Evolutionary conservation across 2,113 vertebrate genomes (phyloP).

Genomic region (Alethe castanea): DNA sequence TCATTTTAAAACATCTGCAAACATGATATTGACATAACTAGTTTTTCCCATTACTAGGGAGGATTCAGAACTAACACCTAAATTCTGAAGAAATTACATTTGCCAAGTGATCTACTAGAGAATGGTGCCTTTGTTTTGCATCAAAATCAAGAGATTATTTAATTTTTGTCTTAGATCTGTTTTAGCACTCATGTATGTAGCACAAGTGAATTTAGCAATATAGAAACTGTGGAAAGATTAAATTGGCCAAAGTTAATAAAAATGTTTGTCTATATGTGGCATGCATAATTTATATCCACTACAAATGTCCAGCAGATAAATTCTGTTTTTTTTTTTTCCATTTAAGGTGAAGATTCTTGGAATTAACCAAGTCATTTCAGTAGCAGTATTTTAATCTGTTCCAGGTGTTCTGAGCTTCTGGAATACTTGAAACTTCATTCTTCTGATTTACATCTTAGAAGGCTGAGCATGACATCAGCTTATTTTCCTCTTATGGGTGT

Average conservation of each 20-base stretch:
- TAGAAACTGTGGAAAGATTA: neutral
- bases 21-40: neutral
- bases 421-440: neutral
- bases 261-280: neutral
- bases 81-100: neutral
- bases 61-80: neutral
- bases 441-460: neutral
- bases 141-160: neutral
- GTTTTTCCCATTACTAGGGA: neutral
- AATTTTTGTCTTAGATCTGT: neutral
- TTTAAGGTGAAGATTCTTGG: neutral
- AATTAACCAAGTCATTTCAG: neutral
- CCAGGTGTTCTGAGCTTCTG: neutral
- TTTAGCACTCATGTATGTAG: neutral
- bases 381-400: neutral
- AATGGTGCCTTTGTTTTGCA: neutral
- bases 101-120: neutral
- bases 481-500: neutral
- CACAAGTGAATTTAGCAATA: neutral
- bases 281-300: neutral
- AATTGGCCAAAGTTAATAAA: neutral
- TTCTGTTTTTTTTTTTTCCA: neutral
- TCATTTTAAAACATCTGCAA: neutral
- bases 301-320: neutral
- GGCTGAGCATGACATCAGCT: neutral